phyloP scores from a whole-genome alignment of 2,888 invertebrate species.

The Creontiades dilutus region DNA sequence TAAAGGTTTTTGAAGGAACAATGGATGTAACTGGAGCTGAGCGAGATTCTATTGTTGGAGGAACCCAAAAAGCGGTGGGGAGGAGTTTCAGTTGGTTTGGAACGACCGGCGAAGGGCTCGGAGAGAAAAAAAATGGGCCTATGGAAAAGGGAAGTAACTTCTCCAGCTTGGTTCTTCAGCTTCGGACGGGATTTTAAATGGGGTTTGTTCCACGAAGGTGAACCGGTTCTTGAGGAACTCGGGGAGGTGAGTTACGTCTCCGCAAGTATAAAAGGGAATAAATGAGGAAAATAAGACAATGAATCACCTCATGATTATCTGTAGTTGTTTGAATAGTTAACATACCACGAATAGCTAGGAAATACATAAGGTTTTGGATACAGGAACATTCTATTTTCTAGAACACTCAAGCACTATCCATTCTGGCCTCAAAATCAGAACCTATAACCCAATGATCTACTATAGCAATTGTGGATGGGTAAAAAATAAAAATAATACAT shows the following conservation, averaged over 20 bases:
- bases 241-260: neutral
- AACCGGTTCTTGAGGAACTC: neutral
- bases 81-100: neutral
- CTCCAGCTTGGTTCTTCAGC: neutral
- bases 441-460: too few species aligned
- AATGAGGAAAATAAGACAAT: neutral
- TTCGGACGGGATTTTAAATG: slow-evolving; percentile 18
- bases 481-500: too few species aligned
- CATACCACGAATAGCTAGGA: too few species aligned
- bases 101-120: slow-evolving; percentile 1
- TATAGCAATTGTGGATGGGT: too few species aligned
- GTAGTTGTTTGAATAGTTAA: too few species aligned
- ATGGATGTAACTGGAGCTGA: slow-evolving; percentile 67
- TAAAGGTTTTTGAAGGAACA: slow-evolving; percentile 63
- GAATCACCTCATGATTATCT: too few species aligned
- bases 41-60: slow-evolving; percentile 67
- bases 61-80: slow-evolving; percentile 16
- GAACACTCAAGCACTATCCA: too few species aligned
- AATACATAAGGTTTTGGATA: too few species aligned
- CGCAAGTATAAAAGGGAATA: neutral
- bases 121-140: neutral
- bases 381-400: too few species aligned
- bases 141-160: slow-evolving; percentile 21
- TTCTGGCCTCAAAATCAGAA: too few species aligned
- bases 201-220: neutral